A percentile compares a stretch with the other conserved stretches of the same genome.
phyloP scores from a whole-genome alignment of 2,797 vertebrate genomes.

The Gobionotothen gibberifrons region DNA sequence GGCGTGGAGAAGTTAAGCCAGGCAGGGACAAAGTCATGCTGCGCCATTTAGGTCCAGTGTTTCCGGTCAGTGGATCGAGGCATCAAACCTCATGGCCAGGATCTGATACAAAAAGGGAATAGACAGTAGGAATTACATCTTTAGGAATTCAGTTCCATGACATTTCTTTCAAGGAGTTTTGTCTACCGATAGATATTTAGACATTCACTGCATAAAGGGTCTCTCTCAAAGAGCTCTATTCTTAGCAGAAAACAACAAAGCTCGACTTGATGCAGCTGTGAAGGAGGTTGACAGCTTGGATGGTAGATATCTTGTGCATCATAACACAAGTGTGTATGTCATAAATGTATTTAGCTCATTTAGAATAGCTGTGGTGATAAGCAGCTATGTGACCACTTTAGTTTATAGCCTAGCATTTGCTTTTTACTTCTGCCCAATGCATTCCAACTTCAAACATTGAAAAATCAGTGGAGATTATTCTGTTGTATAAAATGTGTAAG shows the following conservation, averaged over 20 bases:
- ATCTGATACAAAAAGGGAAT: conserved; percentile 78
- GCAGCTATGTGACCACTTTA: too few relatives aligned
- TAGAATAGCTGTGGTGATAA: too few relatives aligned
- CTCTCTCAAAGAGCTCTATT: conserved; percentile 52
- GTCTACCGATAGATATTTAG: conserved; percentile 31
- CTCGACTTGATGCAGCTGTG: conserved; percentile 52
- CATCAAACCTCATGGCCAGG: conserved; percentile 99
- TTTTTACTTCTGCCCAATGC: too few relatives aligned
- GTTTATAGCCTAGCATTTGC: too few relatives aligned
- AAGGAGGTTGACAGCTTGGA: conserved; percentile 40
- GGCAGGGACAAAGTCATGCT: conserved; percentile 99
- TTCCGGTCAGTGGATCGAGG: conserved; percentile 99
- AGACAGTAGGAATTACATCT: neutral
- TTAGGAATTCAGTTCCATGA: conserved; percentile 6
- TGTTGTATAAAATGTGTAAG: too few relatives aligned
- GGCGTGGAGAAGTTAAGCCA: conserved; percentile 99
- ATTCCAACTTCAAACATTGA: too few relatives aligned
- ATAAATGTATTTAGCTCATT: neutral
- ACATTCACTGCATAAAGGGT: conserved; percentile 28
- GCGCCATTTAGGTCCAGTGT: conserved; percentile 99
- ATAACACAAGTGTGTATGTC: neutral
- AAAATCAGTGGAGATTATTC: too few relatives aligned
- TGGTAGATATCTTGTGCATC: conserved; percentile 19
- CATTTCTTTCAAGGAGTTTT: conserved; percentile 24
- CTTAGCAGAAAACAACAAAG: conserved; percentile 66